A percentile compares a stretch with the other conserved stretches of the same genome.
These are phyloP conservation scores for Monoplex corrugatus DNA, from an alignment of 2,888 invertebrate species.

Conservation along the genomic window DNA sequence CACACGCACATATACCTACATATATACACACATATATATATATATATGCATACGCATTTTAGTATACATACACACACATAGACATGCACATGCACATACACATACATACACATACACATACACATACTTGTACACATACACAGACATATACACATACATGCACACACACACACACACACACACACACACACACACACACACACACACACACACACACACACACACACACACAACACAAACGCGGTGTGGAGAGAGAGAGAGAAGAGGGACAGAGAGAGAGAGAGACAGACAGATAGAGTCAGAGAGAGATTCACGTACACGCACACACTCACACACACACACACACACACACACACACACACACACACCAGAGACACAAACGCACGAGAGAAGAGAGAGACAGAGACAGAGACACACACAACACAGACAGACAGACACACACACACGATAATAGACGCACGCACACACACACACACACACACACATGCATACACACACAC, in stretches of 20 bases:
- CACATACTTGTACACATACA: neutral
- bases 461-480: too few species aligned
- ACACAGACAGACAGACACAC: too few species aligned
- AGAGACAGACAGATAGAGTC: neutral
- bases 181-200: neutral
- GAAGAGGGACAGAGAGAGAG: neutral
- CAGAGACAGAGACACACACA: too few species aligned
- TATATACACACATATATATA: neutral
- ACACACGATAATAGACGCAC: too few species aligned
- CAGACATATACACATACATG: neutral
- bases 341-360: too few species aligned
- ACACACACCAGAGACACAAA: too few species aligned
- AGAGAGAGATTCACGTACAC: neutral
- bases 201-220: neutral
- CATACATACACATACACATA: neutral
- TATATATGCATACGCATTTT: neutral
- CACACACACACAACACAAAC: neutral
- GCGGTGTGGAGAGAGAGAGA: neutral
- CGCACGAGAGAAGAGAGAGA: too few species aligned
- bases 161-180: neutral
- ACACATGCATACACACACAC: too few species aligned
- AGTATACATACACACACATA: neutral
- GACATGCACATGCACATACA: neutral
- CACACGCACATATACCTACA: neutral
- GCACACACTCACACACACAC: too few species aligned